phyloP scores from a whole-genome alignment of 1,140 invertebrate species.

The Tetranychus cinnabarinus region DNA sequence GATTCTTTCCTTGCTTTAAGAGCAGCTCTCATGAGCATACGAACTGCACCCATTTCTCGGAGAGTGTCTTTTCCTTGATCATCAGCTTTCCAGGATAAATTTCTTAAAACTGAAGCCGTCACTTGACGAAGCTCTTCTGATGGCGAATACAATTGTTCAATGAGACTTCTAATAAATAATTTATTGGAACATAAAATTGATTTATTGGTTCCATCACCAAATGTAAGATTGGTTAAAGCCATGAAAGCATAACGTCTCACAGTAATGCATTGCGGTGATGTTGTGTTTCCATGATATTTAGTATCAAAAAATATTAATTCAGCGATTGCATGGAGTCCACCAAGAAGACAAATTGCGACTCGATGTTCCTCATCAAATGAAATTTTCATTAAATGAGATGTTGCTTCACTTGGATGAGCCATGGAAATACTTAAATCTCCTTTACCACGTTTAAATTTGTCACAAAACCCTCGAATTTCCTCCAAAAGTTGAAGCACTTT shows the following conservation, averaged over 20 bases:
- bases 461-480: conserved; percentile 47
- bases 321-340: conserved; percentile 48
- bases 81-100: conserved; percentile 89
- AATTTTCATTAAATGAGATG: conserved; percentile 82
- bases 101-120: conserved; percentile 73
- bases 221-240: conserved; percentile 89
- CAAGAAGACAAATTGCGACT: conserved; percentile 77
- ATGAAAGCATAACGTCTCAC: conserved; percentile 76
- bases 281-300: conserved; percentile 4
- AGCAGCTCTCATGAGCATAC: conserved; percentile 49
- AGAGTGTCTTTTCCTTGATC: conserved; percentile 65
- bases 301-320: conserved; percentile 41
- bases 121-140: conserved; percentile 82
- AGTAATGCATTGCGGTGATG: conserved; percentile 44
- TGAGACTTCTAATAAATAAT: conserved; percentile 66
- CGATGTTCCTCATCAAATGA: conserved; percentile 89
- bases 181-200: conserved; percentile 70
- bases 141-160: conserved; percentile 57
- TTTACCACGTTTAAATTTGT: conserved; percentile 14
- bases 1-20: conserved; percentile 78
- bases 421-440: not conserved
- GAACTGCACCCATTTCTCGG: conserved; percentile 65
- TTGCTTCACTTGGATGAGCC: conserved; percentile 48
- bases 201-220: conserved; percentile 86
- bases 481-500: conserved; percentile 58